Conservation (phyloP, 2,113 vertebrate genomes). For the Engraulis encrasicolus region DNA sequence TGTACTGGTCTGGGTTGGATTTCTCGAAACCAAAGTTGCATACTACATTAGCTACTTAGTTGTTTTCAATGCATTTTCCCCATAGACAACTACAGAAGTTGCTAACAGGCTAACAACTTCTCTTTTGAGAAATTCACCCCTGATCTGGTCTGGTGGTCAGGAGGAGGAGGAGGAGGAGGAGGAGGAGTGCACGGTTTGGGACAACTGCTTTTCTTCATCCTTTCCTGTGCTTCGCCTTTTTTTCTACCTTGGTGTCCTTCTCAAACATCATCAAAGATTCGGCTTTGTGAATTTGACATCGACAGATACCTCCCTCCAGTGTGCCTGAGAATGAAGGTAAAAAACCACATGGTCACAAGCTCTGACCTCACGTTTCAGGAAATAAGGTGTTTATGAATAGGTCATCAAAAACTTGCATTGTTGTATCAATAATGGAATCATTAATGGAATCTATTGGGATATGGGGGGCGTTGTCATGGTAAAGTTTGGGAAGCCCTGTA, state of each 20-base stretch:
- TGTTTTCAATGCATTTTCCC: no score
- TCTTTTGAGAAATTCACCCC: no score
- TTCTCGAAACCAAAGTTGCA: no score
- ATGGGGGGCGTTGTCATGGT: no score
- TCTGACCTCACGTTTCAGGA: neutral
- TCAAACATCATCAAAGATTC: constrained; percentile 94
- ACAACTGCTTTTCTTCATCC: neutral
- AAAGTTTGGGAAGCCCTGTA: no score
- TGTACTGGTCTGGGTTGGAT: no score
- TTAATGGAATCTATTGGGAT: neutral
- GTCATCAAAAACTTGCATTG: no score
- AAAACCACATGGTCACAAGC: neutral
- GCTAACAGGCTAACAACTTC: no score
- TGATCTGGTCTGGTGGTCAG: neutral
- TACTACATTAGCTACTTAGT: no score
- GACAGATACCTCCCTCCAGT: constrained; percentile 91
- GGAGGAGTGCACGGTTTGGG: constrained; percentile 14
- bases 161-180: no score
- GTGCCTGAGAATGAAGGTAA: constrained; percentile 72
- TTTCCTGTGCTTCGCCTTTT: neutral
- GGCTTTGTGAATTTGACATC: constrained; percentile 86
- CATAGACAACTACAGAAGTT: no score
- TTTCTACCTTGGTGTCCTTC: neutral
- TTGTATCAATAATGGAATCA: no score
- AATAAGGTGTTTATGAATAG: neutral